A percentile compares a stretch with the other conserved stretches of the same genome.
Evolutionary conservation across 2,888 invertebrate genomes (phyloP).

Genomic region (Lithosia quadra): DNA sequence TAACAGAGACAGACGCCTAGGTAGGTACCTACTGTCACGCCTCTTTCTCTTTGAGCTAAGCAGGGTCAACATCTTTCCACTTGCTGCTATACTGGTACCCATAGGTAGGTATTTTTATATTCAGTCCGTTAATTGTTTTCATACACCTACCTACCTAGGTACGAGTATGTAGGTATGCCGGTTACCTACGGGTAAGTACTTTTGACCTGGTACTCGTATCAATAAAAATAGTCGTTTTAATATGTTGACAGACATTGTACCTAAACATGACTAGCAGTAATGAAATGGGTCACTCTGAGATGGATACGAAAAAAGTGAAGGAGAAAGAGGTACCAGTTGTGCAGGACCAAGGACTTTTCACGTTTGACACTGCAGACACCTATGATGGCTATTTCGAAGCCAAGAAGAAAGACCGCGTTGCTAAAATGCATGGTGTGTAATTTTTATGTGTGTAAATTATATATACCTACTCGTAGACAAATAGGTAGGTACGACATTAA

Average conservation of each 20-base stretch:
- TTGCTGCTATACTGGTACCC: too few species aligned
- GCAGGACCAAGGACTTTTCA: slow-evolving; percentile 76
- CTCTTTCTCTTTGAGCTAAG: too few species aligned
- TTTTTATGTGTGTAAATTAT: background rate
- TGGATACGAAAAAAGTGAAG: slow-evolving; percentile 53
- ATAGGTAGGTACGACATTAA: too few species aligned
- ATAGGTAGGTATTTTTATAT: too few species aligned
- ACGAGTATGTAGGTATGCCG: too few species aligned
- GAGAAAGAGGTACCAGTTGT: slow-evolving; percentile 66
- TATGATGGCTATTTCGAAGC: slow-evolving; percentile 87
- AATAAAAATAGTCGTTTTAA: background rate
- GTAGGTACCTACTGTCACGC: too few species aligned
- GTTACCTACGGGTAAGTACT: too few species aligned
- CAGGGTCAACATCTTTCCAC: too few species aligned
- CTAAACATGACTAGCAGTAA: slow-evolving; percentile 17
- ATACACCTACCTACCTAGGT: too few species aligned
- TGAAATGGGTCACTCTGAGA: slow-evolving; percentile 20
- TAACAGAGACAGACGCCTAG: too few species aligned
- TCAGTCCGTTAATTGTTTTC: too few species aligned
- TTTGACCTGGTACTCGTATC: background rate
- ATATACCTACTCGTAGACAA: too few species aligned
- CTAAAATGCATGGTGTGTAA: slow-evolving; percentile 79
- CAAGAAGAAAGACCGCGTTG: slow-evolving; percentile 76
- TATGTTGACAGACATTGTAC: background rate
- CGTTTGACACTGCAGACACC: slow-evolving; percentile 85